Conservation (phyloP, 2,113 vertebrate genomes). For the Rhinoderma darwinii region DNA sequence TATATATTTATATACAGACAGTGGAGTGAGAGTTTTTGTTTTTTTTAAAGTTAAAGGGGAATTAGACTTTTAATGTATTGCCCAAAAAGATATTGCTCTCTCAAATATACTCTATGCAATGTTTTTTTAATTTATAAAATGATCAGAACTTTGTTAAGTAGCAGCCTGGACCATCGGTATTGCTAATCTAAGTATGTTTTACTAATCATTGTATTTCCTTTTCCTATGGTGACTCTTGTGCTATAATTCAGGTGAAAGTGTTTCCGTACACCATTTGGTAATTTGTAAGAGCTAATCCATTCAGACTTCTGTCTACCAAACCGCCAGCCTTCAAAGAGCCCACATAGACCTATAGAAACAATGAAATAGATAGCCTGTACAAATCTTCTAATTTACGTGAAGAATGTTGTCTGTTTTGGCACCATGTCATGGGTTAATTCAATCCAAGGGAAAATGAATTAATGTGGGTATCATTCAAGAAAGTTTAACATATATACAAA, state of each 20-base stretch:
- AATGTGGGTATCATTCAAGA: slow-evolving; percentile 66
- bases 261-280: not conserved
- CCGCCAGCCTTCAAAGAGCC: not conserved
- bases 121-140: too few relatives aligned
- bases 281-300: not conserved
- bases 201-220: not conserved
- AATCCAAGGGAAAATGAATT: slow-evolving; percentile 65
- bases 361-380: not conserved
- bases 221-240: not conserved
- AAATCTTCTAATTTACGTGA: slow-evolving; percentile 54
- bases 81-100: too few relatives aligned
- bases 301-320: not conserved
- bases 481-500: slow-evolving; percentile 64
- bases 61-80: too few relatives aligned
- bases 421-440: slow-evolving; percentile 64
- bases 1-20: too few relatives aligned
- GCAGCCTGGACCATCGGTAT: not conserved
- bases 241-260: not conserved
- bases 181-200: not conserved
- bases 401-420: slow-evolving; percentile 66
- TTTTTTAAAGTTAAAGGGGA: too few relatives aligned
- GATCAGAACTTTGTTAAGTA: too few relatives aligned
- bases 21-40: too few relatives aligned
- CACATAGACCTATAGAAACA: not conserved
- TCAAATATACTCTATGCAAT: too few relatives aligned